Percentiles rank a stretch among this genome's conserved stretches.
Conservation (phyloP, 2,113 vertebrate species). For the Ptyas mucosa region DNA sequence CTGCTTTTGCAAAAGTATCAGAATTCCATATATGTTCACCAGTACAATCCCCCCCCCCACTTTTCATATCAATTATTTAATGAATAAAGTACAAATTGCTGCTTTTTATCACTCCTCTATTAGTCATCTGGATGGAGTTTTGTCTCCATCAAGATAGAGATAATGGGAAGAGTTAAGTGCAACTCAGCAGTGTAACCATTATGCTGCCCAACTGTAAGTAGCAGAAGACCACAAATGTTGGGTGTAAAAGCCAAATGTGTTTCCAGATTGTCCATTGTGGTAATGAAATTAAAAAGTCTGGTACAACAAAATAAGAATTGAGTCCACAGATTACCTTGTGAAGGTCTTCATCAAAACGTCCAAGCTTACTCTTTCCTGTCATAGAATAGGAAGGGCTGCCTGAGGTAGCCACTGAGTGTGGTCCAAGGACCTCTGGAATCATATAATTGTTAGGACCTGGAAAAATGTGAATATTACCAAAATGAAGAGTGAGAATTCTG, state of each 20-base stretch:
- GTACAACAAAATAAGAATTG: neutral
- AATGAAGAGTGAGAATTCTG: neutral
- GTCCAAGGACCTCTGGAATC: conserved; percentile 59
- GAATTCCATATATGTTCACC: no score
- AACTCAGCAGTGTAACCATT: neutral
- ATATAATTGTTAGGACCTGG: conserved; percentile 61
- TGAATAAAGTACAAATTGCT: neutral
- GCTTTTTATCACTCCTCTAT: neutral
- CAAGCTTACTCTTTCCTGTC: conserved; percentile 58
- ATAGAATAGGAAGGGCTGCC: conserved; percentile 65
- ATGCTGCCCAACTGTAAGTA: neutral
- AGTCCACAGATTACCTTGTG: conserved; percentile 65
- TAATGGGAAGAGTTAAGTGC: neutral
- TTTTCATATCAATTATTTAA: no score
- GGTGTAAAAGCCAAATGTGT: neutral
- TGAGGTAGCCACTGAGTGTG: conserved; percentile 45
- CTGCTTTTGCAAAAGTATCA: no score
- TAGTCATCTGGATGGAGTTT: neutral
- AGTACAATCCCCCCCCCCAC: no score
- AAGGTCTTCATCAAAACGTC: conserved; percentile 60
- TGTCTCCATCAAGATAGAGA: neutral
- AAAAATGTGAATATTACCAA: neutral
- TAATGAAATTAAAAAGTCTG: neutral
- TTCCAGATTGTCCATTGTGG: neutral
- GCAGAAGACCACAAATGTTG: neutral